These are phyloP conservation scores for Notoglanidium macrostoma DNA, from an alignment of 2,797 vertebrate genomes.

Conservation along the genomic window DNA sequence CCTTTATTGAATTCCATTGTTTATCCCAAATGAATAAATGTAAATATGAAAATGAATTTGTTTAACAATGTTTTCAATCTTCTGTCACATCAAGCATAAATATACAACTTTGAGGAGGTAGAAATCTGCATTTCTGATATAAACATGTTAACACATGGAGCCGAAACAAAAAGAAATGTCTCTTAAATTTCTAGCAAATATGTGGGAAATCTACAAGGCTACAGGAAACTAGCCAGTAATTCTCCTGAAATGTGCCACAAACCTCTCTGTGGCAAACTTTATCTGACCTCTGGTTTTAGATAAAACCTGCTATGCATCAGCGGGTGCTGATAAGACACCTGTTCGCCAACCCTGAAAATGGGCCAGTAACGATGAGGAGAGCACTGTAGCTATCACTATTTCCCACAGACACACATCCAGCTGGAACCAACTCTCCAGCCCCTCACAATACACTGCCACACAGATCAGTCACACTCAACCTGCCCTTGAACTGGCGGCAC, in stretches of 20 bases:
- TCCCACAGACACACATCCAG: constrained; percentile 40
- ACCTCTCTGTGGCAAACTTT: constrained; percentile 23
- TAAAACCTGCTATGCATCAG: constrained; percentile 24
- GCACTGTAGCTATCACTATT: constrained; percentile 15
- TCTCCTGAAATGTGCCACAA: constrained; percentile 22
- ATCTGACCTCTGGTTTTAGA: constrained; percentile 31
- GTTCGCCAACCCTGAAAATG: constrained; percentile 36
- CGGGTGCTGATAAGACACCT: constrained; percentile 46
- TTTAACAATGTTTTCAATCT: neutral
- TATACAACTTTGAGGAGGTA: neutral
- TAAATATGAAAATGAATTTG: neutral
- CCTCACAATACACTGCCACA: constrained; percentile 18
- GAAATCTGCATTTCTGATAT: constrained; percentile 4
- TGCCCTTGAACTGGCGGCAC: constrained; percentile 46
- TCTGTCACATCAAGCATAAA: neutral
- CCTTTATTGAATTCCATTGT: neutral
- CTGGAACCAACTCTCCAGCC: constrained; percentile 26
- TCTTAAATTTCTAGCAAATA: neutral
- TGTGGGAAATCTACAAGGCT: neutral
- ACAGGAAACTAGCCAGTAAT: constrained; percentile 29
- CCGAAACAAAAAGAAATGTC: neutral
- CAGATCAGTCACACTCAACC: constrained; percentile 42
- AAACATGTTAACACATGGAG: neutral
- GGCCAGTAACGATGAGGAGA: constrained; percentile 35
- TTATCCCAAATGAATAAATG: neutral